Evolutionary conservation across 1,140 invertebrate genomes (phyloP), one percentile per base, ranked within the genome.

Genomic region (Linepithema humile): DNA sequence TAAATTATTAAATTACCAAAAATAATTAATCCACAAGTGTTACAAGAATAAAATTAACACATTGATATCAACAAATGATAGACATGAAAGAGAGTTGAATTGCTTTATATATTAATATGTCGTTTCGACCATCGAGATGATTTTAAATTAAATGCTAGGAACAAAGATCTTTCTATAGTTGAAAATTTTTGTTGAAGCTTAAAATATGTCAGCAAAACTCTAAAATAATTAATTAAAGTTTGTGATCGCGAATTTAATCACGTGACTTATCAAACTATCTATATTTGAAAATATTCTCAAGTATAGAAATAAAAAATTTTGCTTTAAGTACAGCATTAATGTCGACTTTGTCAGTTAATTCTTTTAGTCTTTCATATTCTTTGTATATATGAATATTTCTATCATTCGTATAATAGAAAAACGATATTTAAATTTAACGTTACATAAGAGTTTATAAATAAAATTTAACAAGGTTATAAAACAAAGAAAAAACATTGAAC

Each of bases 401-500:
- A 40, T 20, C 38, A 17, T 38, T 35, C 2, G 23, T 10, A 43
- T 23, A 23, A 12, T 12, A 26, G 38, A 17, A 5, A 3, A 2
- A 15, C 23, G 35, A 65, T 1, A 7, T 17, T 67, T 67, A 23
- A 43, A 10, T 65, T 65, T n/a, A 3, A 43, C 40, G 20, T 5
- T 17, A 45, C 20, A 29, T 67, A 43, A 67, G 29, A 17, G 10
- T 43, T 67, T 45, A 67, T 67, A 45, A 67, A 67, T 67, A 43
- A 67, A 67, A 45, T 67, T 67, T 23, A 17, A 67, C 23, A 32
- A 62, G 32, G 64, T 43, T 67, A 7, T 12, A 17, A 67, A 1
- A 20, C 26, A 23, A 26, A 45, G 23, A 45, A 43, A 67, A 67
- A 7, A 43, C 43, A 45, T 26, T 26, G 23, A 3, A 67, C 6